Evolutionary conservation across 35 echinoderm and acorn worm genomes (phyloP).

Genomic region (Ptychodera flava): DNA sequence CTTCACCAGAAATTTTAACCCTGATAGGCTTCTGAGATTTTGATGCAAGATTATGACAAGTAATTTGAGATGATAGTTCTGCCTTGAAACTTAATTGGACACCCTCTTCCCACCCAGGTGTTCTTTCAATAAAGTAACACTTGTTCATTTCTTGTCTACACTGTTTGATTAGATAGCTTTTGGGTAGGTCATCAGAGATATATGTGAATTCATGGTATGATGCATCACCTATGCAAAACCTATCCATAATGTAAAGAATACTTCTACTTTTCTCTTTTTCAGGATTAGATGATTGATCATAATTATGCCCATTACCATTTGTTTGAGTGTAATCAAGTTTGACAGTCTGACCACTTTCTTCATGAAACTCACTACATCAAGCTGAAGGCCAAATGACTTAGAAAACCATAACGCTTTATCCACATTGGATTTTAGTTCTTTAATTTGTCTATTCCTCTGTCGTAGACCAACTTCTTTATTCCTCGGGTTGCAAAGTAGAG

Average conservation of each 20-base stretch:
- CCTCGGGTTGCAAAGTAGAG: background rate
- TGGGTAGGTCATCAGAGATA: background rate
- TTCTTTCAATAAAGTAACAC: background rate
- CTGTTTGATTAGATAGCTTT: background rate
- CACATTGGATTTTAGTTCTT: background rate
- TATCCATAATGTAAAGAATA: background rate
- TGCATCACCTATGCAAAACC: background rate
- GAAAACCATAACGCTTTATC: background rate
- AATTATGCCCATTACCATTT: background rate
- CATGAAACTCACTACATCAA: background rate
- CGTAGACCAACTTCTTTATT: background rate
- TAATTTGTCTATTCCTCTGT: background rate
- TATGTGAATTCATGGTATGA: background rate
- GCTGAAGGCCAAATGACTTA: background rate
- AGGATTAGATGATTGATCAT: background rate
- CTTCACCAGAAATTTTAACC: background rate
- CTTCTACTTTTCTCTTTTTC: background rate
- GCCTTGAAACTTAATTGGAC: background rate
- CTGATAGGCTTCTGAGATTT: background rate
- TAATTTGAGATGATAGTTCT: background rate
- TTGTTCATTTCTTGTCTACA: background rate
- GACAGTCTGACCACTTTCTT: background rate
- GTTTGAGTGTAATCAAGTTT: background rate
- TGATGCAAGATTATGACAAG: background rate
- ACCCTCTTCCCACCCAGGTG: background rate